A percentile compares a stretch with the other conserved stretches of the same genome.
Conservation (phyloP, 1,140 invertebrate genomes). For the Dreissena rostriformis region DNA sequence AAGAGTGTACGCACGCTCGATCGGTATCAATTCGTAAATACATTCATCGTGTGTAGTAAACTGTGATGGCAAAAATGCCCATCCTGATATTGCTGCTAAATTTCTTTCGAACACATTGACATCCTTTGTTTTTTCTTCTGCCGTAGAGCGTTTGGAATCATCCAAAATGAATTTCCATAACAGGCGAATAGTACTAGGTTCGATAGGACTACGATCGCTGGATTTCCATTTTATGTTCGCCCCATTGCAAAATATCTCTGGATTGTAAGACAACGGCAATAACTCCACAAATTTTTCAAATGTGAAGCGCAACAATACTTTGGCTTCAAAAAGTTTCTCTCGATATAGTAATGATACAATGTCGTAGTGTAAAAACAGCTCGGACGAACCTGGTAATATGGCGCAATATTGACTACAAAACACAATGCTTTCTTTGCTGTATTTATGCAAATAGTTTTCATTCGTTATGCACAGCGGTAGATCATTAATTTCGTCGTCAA, state of each 20-base stretch:
- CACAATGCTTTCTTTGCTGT: background rate
- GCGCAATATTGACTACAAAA: background rate
- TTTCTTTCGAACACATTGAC: too few relatives aligned
- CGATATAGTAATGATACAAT: background rate
- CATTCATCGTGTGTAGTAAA: too few relatives aligned
- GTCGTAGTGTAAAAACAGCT: background rate
- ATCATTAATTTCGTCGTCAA: background rate
- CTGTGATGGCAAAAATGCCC: too few relatives aligned
- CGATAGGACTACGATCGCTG: background rate
- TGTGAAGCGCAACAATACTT: background rate
- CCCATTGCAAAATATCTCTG: background rate
- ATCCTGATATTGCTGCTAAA: too few relatives aligned
- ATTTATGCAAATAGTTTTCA: background rate
- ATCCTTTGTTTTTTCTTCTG: too few relatives aligned
- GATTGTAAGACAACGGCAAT: slow-evolving; percentile 2
- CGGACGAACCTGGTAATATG: background rate
- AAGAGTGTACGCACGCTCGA: too few relatives aligned
- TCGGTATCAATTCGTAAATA: too few relatives aligned
- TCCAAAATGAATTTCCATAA: too few relatives aligned
- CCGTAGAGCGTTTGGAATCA: too few relatives aligned
- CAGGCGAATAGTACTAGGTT: too few relatives aligned
- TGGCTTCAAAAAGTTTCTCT: background rate
- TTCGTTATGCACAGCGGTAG: background rate
- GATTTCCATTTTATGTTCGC: background rate
- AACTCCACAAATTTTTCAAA: background rate